Base-by-base conservation (phyloP, 2,797 vertebrate genomes). In the Apogon talboti region DNA sequence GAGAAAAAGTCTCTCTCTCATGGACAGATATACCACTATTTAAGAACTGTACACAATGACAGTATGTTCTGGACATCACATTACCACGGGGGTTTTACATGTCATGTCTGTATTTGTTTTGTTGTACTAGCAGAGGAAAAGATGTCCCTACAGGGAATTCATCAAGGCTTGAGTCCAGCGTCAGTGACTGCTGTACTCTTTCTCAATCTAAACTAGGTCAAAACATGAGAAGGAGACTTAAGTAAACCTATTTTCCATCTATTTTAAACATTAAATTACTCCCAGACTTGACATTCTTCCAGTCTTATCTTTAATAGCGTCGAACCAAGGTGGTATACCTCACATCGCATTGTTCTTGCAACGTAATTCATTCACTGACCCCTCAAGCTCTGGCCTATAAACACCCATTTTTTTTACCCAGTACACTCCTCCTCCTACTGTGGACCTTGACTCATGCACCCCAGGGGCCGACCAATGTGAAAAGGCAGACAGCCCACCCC, bases 401-500 rank as follows among this genome's bases (percentile, higher is more conserved):
- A 86, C 79, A 80, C 56, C 73, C 76, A 64, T 57, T 63, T 76
- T 45, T 19, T 60, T 33, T 45, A 64, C 51, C 59, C 48, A 24
- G 52, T n/a, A 40, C 62, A 71, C 70, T 78, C 74, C 66, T 79
- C 75, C 78, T 80, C 73, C 78, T n/a, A 37, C 50, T 46, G 47
- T 77, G 83, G 83, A 83, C 76, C 86, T 84, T 89, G 88, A 87
- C 79, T 89, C 83, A 64, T 70, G 78, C 78, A 82, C 81, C 78
- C 88, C 74, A 76, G 84, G 78, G 88, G 78, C 85, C 82, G 88
- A 82, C 84, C 85, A 83, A 82, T 85, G 86, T 87, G 79, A 88
- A 89, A 88, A 86, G 82, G 73, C 89, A 87, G 86, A 89, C 84
- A 66, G 74, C 76, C 88, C 69, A 71, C 81, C 89, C 88, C 86